These are phyloP conservation scores for Malacoctenus gilli DNA, from an alignment of 2,797 vertebrate species.

Conservation along the genomic window DNA sequence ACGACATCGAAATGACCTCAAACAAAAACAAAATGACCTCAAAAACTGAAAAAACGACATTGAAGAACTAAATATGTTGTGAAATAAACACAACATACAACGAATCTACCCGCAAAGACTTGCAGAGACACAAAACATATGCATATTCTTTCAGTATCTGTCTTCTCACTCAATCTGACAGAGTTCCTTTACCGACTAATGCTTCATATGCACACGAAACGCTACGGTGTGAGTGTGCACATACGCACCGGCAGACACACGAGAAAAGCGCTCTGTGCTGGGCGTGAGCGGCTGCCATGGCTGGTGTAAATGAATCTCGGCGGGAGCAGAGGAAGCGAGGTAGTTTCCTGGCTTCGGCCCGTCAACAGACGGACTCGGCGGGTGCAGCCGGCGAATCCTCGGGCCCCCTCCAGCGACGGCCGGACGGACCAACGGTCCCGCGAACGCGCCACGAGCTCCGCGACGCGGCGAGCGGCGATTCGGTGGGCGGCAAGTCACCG, in stretches of 20 bases:
- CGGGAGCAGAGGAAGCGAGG: conserved; percentile 69
- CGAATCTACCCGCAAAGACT: no score
- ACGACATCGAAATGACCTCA: no score
- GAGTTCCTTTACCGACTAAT: conserved; percentile 1
- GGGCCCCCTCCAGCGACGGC: conserved; percentile 59
- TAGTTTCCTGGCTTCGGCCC: conserved; percentile 71
- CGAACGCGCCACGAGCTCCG: conserved; percentile 49
- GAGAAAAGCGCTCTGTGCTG: no score
- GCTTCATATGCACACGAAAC: neutral
- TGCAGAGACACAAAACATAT: no score
- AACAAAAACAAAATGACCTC: no score
- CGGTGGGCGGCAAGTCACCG: no score
- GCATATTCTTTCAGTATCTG: no score
- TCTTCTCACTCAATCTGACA: no score
- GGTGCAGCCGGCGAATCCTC: conserved; percentile 64
- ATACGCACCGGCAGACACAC: neutral
- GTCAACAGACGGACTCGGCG: conserved; percentile 76
- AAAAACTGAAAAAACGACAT: no score
- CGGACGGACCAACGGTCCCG: conserved; percentile 68
- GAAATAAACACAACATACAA: no score
- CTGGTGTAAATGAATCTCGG: conserved; percentile 68
- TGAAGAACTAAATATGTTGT: no score
- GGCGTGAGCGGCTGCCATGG: conserved; percentile 61
- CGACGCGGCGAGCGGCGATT: conserved; percentile 21
- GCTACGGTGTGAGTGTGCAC: no score